These are phyloP conservation scores for Sebastolobus altivelis DNA, from an alignment of 2,797 vertebrate species.

Conservation along the genomic window DNA sequence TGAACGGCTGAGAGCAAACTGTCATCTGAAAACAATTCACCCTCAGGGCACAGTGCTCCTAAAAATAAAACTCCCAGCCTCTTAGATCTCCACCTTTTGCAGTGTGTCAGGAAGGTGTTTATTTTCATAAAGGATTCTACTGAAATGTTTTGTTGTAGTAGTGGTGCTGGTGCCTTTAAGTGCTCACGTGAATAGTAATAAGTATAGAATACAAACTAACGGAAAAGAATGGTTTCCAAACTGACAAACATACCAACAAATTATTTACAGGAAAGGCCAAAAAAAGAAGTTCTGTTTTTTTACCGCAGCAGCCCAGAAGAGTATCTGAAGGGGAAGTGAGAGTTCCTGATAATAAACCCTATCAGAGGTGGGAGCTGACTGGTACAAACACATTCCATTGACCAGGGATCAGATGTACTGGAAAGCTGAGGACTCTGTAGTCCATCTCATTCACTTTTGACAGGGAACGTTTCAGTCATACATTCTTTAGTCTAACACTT, in stretches of 20 bases:
- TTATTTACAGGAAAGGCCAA: neutral
- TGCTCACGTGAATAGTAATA: neutral
- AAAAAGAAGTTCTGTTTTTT: neutral
- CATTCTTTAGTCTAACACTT: neutral
- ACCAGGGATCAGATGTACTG: neutral
- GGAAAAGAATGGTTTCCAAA: neutral
- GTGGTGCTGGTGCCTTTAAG: neutral
- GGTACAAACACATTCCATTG: neutral
- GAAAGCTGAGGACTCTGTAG: neutral
- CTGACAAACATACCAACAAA: neutral
- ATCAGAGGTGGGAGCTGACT: neutral
- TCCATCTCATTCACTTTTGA: neutral
- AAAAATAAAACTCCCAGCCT: slow-evolving; percentile 13
- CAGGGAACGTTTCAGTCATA: neutral
- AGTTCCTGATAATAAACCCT: neutral
- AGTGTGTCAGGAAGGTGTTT: neutral
- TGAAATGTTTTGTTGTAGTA: neutral
- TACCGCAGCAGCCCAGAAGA: neutral
- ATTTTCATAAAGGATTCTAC: neutral
- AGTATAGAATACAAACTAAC: neutral
- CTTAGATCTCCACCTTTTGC: neutral
- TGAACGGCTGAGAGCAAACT: slow-evolving; percentile 5
- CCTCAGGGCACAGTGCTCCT: neutral
- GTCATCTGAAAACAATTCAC: neutral
- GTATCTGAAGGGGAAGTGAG: slow-evolving; percentile 1